Conservation (phyloP, 2,113 vertebrate genomes). For the Carettochelys insculpta region DNA sequence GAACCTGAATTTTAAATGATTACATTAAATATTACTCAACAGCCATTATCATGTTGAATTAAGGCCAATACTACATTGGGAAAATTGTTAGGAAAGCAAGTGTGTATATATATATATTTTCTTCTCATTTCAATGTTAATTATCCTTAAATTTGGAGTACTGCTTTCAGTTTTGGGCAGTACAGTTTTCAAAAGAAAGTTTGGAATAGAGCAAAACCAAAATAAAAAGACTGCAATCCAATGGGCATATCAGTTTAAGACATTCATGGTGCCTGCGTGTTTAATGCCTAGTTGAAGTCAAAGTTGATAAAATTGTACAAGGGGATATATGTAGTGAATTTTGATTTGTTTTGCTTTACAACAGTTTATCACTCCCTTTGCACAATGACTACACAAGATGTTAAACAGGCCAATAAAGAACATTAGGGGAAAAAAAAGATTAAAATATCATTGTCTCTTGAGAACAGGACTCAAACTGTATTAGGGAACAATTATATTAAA, state of each 20-base stretch:
- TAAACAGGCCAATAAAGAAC: background rate
- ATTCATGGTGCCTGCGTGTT: background rate
- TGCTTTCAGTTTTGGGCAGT: background rate
- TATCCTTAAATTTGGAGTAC: background rate
- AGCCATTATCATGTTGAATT: background rate
- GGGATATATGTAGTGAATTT: background rate
- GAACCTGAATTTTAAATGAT: background rate
- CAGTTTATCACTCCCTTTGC: background rate
- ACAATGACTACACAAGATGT: background rate
- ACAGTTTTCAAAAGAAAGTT: background rate
- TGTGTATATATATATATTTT: no score
- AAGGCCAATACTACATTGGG: background rate
- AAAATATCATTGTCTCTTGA: background rate
- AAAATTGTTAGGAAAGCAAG: background rate
- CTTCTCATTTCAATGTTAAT: background rate
- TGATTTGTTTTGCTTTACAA: background rate
- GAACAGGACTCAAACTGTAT: background rate
- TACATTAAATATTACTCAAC: background rate
- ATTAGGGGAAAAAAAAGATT: background rate
- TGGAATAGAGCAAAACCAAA: background rate
- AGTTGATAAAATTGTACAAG: background rate
- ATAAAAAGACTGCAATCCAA: background rate
- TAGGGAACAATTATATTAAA: background rate
- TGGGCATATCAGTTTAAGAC: background rate
- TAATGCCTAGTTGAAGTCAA: background rate